These are phyloP conservation scores for Nephrocerus scutellatus DNA, from an alignment of 2,888 invertebrate genomes.

Conservation along the genomic window DNA sequence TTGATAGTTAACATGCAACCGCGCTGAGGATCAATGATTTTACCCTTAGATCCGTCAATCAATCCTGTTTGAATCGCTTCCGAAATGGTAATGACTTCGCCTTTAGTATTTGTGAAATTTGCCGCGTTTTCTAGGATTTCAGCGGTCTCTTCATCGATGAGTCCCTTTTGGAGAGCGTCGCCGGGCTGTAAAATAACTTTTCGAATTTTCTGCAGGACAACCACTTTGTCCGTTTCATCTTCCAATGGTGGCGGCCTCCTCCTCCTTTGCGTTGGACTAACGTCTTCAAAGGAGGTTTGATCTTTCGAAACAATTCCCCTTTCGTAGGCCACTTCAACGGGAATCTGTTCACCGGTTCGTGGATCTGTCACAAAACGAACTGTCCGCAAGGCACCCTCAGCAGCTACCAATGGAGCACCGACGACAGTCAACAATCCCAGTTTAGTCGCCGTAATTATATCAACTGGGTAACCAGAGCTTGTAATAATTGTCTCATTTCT, in stretches of 20 bases:
- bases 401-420: slow-evolving; percentile 68
- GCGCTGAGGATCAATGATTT: slow-evolving; percentile 74
- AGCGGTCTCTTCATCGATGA: slow-evolving; percentile 72
- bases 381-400: slow-evolving; percentile 61
- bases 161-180: slow-evolving; percentile 70
- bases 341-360: slow-evolving; percentile 69
- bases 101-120: slow-evolving; percentile 53
- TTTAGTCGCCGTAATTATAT: slow-evolving; percentile 67
- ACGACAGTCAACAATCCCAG: slow-evolving; percentile 68
- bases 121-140: slow-evolving; percentile 58
- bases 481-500: slow-evolving; percentile 63
- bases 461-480: slow-evolving; percentile 58
- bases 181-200: slow-evolving; percentile 67
- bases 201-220: slow-evolving; percentile 69
- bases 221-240: slow-evolving; percentile 59
- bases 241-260: slow-evolving; percentile 37
- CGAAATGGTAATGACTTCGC: slow-evolving; percentile 60
- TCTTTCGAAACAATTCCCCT: slow-evolving; percentile 58
- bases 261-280: slow-evolving; percentile 52
- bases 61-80: slow-evolving; percentile 67
- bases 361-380: slow-evolving; percentile 70
- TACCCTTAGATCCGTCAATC: slow-evolving; percentile 67
- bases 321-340: slow-evolving; percentile 73
- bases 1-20: slow-evolving; percentile 73
- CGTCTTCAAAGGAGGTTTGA: slow-evolving; percentile 39